phyloP scores from a whole-genome alignment of 2,888 invertebrate genomes.

The Microdon myrmicae region DNA sequence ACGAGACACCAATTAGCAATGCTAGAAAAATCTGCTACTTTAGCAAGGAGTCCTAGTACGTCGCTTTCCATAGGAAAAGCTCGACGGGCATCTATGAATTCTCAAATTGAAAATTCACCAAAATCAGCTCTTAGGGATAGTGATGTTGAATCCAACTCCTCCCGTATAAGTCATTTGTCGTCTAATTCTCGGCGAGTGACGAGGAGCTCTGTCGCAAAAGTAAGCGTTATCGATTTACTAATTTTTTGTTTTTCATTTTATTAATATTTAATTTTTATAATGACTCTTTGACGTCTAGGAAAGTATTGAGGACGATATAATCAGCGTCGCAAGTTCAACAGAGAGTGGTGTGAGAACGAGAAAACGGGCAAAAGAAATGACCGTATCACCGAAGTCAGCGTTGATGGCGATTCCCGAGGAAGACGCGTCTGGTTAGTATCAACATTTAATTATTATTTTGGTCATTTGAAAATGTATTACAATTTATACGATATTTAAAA shows the following conservation, averaged over 20 bases:
- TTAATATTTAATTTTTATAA: background rate
- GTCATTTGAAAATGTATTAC: too few species aligned
- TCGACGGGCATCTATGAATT: conserved; percentile 44
- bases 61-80: conserved; percentile 31
- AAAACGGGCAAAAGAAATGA: conserved; percentile 52
- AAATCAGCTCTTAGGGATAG: conserved; percentile 53
- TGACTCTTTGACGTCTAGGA: conserved; percentile 42
- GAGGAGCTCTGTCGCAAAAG: conserved; percentile 54
- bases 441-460: too few species aligned
- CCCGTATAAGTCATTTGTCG: conserved; percentile 52
- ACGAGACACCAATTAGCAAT: conserved; percentile 58
- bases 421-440: conserved; percentile 41
- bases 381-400: conserved; percentile 48
- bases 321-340: conserved; percentile 54
- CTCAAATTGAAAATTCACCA: conserved; percentile 28
- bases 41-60: conserved; percentile 20
- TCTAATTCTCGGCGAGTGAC: conserved; percentile 50
- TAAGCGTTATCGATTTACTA: conserved; percentile 9
- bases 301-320: conserved; percentile 51
- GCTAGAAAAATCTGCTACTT: conserved; percentile 54
- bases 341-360: conserved; percentile 43
- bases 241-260: background rate
- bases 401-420: conserved; percentile 55
- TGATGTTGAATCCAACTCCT: conserved; percentile 57
- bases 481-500: too few species aligned